phyloP scores from a whole-genome alignment of 2,888 invertebrate species.

The Leptopilina drosophilae region DNA sequence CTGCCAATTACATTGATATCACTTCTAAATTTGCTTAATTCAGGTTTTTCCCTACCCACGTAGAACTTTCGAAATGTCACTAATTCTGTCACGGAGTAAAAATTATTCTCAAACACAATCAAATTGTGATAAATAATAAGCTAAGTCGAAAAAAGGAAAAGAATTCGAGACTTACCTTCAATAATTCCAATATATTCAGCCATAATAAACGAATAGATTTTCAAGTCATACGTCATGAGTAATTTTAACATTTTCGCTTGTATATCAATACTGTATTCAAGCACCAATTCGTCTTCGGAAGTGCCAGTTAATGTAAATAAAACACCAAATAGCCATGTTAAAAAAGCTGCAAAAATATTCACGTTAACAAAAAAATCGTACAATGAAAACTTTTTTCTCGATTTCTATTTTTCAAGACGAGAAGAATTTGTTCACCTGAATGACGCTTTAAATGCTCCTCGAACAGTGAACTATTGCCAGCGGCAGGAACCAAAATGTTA shows the following conservation, averaged over 20 bases:
- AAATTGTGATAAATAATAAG: not conserved
- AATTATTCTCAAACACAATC: slow-evolving; percentile 28
- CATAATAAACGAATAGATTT: slow-evolving; percentile 65
- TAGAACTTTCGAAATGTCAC: slow-evolving; percentile 24
- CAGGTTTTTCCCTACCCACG: slow-evolving; percentile 39
- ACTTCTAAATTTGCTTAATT: slow-evolving; percentile 61
- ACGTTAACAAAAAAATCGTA: too few relatives aligned
- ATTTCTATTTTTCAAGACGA: too few relatives aligned
- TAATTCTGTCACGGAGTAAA: slow-evolving; percentile 19
- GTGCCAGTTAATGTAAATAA: slow-evolving; percentile 82
- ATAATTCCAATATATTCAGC: slow-evolving; percentile 66
- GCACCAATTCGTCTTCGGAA: slow-evolving; percentile 63
- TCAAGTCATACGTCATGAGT: slow-evolving; percentile 65
- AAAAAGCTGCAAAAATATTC: slow-evolving; percentile 76
- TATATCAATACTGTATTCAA: slow-evolving; percentile 66
- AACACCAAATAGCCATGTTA: slow-evolving; percentile 83
- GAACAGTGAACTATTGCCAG: slow-evolving; percentile 52
- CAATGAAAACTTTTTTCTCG: too few relatives aligned
- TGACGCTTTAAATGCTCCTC: slow-evolving; percentile 63
- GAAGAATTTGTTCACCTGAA: slow-evolving; percentile 58
- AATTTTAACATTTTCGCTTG: slow-evolving; percentile 71
- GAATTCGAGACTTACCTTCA: slow-evolving; percentile 60
- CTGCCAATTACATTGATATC: slow-evolving; percentile 62
- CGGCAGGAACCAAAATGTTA: slow-evolving; percentile 68
- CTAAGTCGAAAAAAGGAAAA: not conserved